Conservation (phyloP, 2,888 invertebrate genomes). For the Scaptomyza tumidula region DNA sequence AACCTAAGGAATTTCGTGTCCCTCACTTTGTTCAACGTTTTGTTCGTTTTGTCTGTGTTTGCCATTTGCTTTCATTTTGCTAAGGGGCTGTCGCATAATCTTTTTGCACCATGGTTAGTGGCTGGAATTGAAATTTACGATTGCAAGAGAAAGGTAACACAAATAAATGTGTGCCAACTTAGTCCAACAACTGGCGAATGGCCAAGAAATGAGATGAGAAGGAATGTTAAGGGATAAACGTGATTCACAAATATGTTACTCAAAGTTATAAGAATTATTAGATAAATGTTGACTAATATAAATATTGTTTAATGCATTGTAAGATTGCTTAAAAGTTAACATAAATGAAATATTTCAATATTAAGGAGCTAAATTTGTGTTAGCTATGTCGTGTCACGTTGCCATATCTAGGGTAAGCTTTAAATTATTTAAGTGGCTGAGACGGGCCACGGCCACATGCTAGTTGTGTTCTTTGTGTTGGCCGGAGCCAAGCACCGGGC, state of each 20-base stretch:
- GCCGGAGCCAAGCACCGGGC: constrained; percentile 31
- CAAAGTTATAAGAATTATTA: too few relatives aligned
- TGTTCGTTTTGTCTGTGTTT: constrained; percentile 32
- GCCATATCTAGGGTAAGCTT: constrained; percentile 25
- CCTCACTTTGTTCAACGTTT: constrained; percentile 26
- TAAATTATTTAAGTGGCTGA: constrained; percentile 67
- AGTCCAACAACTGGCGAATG: constrained; percentile 39
- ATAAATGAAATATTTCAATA: too few relatives aligned
- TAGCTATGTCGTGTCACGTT: constrained; percentile 25
- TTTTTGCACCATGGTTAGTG: constrained; percentile 69
- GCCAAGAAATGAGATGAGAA: constrained; percentile 1
- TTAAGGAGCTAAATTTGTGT: too few relatives aligned
- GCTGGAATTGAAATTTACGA: constrained; percentile 79
- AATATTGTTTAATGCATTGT: too few relatives aligned
- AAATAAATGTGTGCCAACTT: constrained; percentile 71
- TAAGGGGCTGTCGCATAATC: constrained; percentile 73
- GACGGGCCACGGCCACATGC: constrained; percentile 30
- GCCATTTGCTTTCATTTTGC: constrained; percentile 74
- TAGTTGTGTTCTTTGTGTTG: constrained; percentile 4
- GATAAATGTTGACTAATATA: too few relatives aligned
- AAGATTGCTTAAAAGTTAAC: too few relatives aligned
- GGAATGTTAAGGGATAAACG: not conserved
- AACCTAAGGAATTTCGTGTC: constrained; percentile 17
- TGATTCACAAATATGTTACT: too few relatives aligned
- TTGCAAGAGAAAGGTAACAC: constrained; percentile 65